Evolutionary conservation across 2,113 vertebrate genomes (phyloP).

Genomic region (Oplegnathus fasciatus): DNA sequence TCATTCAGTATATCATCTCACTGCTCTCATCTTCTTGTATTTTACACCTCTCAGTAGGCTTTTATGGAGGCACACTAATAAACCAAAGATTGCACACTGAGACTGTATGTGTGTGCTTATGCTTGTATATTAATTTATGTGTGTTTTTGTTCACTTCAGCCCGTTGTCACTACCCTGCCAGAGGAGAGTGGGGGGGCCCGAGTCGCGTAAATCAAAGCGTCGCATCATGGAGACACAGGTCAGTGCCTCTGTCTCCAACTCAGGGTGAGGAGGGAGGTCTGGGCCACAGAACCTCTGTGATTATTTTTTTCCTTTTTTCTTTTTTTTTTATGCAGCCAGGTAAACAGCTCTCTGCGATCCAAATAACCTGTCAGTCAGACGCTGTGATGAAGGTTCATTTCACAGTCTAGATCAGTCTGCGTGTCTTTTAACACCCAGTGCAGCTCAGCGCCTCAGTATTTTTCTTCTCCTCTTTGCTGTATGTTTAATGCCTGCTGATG

Average conservation of each 20-base stretch:
- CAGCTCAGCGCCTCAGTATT: slow-evolving; percentile 32
- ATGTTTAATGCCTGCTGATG: slow-evolving; percentile 38
- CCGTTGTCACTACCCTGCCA: slow-evolving; percentile 85
- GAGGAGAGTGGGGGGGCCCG: slow-evolving; percentile 78
- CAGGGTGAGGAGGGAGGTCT: slow-evolving; percentile 14
- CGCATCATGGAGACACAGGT: slow-evolving; percentile 87
- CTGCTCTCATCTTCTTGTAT: background rate
- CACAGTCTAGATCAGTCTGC: slow-evolving; percentile 53
- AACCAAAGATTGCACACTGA: slow-evolving; percentile 17
- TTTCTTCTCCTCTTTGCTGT: background rate
- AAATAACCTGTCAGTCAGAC: slow-evolving; percentile 76
- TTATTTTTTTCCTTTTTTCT: slow-evolving; percentile 29
- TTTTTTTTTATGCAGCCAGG: slow-evolving; percentile 44
- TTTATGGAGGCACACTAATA: background rate
- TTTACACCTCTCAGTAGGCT: slow-evolving; percentile 14
- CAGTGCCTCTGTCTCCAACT: slow-evolving; percentile 72
- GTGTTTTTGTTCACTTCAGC: slow-evolving; percentile 69
- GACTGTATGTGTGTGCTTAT: slow-evolving; percentile 7
- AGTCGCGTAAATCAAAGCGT: slow-evolving; percentile 86
- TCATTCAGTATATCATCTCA: background rate
- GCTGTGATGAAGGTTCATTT: slow-evolving; percentile 52
- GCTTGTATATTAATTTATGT: slow-evolving; percentile 41
- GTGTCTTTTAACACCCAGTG: slow-evolving; percentile 39
- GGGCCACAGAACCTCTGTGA: slow-evolving; percentile 30
- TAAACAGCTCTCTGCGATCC: slow-evolving; percentile 67